Evolutionary conservation across 1,140 invertebrate genomes (phyloP).

Genomic region (Oryzaephilus surinamensis): DNA sequence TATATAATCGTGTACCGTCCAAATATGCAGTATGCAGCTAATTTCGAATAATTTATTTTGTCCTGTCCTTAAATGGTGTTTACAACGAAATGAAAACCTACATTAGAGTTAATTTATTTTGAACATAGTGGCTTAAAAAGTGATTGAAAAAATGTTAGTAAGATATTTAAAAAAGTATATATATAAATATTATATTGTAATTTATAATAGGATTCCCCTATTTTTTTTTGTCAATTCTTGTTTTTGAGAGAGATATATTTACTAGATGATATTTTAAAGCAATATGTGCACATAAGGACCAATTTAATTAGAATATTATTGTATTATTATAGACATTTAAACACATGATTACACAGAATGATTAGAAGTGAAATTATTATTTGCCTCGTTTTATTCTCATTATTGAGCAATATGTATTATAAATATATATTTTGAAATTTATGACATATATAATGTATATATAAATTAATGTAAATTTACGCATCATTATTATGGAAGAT

Average conservation of each 20-base stretch:
- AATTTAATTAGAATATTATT: no score
- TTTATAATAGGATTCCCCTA: no score
- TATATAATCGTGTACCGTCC: constrained; percentile 12
- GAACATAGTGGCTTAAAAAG: constrained; percentile 20
- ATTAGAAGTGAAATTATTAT: neutral
- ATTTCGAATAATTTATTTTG: no score
- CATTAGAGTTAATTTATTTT: constrained; percentile 11
- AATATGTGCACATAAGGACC: constrained; percentile 21
- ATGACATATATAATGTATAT: constrained; percentile 17
- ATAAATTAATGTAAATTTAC: constrained; percentile 17
- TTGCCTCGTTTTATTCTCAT: no score
- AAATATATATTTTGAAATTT: constrained; percentile 9
- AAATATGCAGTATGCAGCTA: constrained; percentile 12
- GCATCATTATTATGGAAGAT: no score
- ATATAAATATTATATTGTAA: constrained; percentile 1
- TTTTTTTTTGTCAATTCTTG: no score
- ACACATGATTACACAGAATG: neutral
- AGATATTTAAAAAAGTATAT: neutral
- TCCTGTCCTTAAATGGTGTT: neutral
- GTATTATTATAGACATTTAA: neutral
- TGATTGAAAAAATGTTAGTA: constrained; percentile 10
- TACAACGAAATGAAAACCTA: constrained; percentile 10
- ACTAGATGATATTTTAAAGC: constrained; percentile 13
- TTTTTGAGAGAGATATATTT: no score
- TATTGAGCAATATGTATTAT: constrained; percentile 15